These are phyloP conservation scores for Aspidoscelis tigris DNA, from an alignment of 2,113 vertebrate genomes.

Conservation along the genomic window DNA sequence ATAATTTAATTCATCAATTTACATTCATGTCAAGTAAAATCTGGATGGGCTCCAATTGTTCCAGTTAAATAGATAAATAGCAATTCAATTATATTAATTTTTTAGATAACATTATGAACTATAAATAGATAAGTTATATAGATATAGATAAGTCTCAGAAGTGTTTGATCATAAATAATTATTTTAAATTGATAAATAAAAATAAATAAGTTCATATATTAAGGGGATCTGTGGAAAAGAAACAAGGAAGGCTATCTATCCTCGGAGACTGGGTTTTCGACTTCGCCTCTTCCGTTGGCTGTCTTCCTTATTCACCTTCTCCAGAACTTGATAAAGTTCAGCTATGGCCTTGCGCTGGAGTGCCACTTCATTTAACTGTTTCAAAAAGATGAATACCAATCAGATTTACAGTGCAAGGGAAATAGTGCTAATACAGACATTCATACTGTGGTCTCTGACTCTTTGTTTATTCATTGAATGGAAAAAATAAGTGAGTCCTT, in stretches of 20 bases:
- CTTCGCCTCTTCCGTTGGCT: slow-evolving; percentile 46
- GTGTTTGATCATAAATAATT: slow-evolving; percentile 75
- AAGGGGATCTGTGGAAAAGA: slow-evolving; percentile 6
- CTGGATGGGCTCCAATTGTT: slow-evolving; percentile 32
- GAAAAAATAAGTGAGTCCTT: neutral
- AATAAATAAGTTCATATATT: slow-evolving; percentile 77
- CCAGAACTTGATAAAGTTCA: slow-evolving; percentile 67
- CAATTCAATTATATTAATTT: slow-evolving; percentile 62
- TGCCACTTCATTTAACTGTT: slow-evolving; percentile 70
- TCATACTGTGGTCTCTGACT: neutral
- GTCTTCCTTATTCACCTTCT: slow-evolving; percentile 55
- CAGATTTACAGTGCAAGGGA: slow-evolving; percentile 4
- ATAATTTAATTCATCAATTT: slow-evolving; percentile 18
- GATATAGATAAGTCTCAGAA: slow-evolving; percentile 58
- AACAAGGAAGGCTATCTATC: neutral
- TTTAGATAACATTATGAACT: slow-evolving; percentile 57
- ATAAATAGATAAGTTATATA: slow-evolving; percentile 72
- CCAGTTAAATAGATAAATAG: slow-evolving; percentile 68
- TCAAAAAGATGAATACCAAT: slow-evolving; percentile 31
- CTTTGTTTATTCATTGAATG: neutral
- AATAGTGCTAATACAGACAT: neutral
- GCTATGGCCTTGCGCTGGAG: slow-evolving; percentile 74
- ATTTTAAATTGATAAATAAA: slow-evolving; percentile 77
- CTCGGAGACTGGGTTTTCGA: slow-evolving; percentile 40
- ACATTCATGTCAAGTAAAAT: slow-evolving; percentile 14